phyloP scores from a whole-genome alignment of 1,140 invertebrate genomes.

The Papilio glaucus region DNA sequence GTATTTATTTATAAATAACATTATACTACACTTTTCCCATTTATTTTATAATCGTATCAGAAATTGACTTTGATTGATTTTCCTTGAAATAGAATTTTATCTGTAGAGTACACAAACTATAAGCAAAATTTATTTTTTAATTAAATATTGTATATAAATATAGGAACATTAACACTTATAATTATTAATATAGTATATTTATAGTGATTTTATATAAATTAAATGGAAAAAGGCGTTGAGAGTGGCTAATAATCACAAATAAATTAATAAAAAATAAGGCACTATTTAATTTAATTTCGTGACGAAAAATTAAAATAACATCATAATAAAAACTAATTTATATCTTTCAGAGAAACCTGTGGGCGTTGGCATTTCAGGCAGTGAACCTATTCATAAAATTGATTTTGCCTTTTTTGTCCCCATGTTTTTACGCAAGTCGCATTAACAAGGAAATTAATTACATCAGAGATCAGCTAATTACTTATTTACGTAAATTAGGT shows the following conservation, averaged over 20 bases:
- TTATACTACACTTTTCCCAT: neutral
- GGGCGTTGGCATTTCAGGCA: neutral
- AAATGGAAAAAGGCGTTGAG: too few species aligned
- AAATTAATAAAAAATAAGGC: neutral
- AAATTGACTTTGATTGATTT: too few species aligned
- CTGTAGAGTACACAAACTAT: too few species aligned
- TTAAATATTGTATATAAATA: too few species aligned
- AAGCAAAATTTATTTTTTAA: too few species aligned
- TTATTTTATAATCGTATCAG: neutral
- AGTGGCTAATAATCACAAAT: too few species aligned
- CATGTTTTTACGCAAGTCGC: neutral
- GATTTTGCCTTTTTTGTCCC: neutral
- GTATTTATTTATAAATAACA: neutral
- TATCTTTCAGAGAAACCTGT: neutral
- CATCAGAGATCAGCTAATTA: too few species aligned
- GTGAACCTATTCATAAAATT: neutral
- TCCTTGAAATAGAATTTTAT: neutral
- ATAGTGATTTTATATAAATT: too few species aligned
- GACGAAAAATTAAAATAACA: neutral
- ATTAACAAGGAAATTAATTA: too few species aligned
- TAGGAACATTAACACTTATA: too few species aligned
- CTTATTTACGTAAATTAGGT: too few species aligned
- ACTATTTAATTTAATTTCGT: neutral
- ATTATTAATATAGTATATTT: too few species aligned
- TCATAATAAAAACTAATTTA: neutral